Evolutionary conservation across 2,888 invertebrate genomes (phyloP).

Genomic region (Tipula vernalis): DNA sequence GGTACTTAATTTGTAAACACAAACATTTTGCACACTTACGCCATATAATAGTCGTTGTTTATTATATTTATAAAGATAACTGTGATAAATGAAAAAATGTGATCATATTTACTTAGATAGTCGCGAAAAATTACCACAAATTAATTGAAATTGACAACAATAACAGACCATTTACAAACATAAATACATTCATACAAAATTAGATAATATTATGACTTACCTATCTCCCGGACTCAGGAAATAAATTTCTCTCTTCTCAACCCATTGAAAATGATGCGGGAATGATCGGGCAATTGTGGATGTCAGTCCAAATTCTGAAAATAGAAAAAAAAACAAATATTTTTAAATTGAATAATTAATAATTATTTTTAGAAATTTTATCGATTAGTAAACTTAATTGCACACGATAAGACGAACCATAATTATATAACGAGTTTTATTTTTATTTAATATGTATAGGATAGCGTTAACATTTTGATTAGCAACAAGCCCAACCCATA

Average conservation of each 20-base stretch:
- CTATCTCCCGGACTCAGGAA: constrained; percentile 36
- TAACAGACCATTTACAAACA: not conserved
- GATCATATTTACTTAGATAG: not conserved
- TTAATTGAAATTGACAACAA: not conserved
- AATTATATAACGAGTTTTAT: not conserved
- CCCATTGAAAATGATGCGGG: constrained; percentile 30
- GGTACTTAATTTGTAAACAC: not conserved
- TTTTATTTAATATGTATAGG: not conserved
- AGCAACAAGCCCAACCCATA: not conserved
- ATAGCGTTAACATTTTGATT: not conserved
- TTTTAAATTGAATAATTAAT: not conserved
- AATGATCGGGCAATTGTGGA: not conserved
- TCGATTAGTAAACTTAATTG: not conserved
- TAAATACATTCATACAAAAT: not conserved
- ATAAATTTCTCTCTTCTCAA: constrained; percentile 30
- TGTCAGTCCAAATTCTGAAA: constrained; percentile 5
- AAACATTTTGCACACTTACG: not conserved
- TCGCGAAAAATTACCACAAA: not conserved
- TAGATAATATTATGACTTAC: constrained; percentile 20
- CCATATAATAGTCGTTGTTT: not conserved
- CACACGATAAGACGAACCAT: not conserved
- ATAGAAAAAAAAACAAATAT: not conserved
- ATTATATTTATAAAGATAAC: not conserved
- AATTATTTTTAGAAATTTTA: not conserved
- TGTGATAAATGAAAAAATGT: not conserved